phyloP scores from a whole-genome alignment of 2,113 vertebrate species.

The Meleagris gallopavo region DNA sequence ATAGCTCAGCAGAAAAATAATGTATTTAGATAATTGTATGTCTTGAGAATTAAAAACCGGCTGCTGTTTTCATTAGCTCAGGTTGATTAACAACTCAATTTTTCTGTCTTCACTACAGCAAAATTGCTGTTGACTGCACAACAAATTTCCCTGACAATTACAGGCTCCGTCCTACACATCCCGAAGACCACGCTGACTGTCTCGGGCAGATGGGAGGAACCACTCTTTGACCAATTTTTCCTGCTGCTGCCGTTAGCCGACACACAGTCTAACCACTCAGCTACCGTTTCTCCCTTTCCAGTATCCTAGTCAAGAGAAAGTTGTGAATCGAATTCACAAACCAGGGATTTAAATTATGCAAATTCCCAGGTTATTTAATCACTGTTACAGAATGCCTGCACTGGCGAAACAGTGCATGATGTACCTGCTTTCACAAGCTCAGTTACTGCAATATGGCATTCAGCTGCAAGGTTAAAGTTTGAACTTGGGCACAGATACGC shows the following conservation, averaged over 20 bases:
- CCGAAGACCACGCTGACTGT: background rate
- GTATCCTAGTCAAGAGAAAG: background rate
- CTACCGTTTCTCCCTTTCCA: background rate
- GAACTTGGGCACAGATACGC: background rate
- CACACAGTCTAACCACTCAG: background rate
- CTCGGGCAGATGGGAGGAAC: accelerated
- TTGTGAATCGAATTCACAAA: background rate
- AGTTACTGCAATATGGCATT: background rate
- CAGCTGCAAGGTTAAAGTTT: background rate
- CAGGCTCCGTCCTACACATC: background rate
- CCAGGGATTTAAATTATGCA: background rate
- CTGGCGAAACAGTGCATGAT: background rate
- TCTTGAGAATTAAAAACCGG: background rate
- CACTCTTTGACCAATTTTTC: accelerated
- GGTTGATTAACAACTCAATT: background rate
- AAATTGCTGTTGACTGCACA: background rate
- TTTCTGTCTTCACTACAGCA: background rate
- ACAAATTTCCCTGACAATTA: background rate
- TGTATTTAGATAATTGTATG: background rate
- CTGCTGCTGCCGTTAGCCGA: background rate
- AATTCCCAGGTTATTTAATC: conserved; percentile 2
- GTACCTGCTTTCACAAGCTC: conserved; percentile 20
- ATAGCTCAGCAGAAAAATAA: background rate
- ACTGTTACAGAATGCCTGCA: background rate
- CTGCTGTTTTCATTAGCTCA: background rate